Evolutionary conservation across 2,797 vertebrate species (phyloP).

Genomic region (Phylloscopus collybita): DNA sequence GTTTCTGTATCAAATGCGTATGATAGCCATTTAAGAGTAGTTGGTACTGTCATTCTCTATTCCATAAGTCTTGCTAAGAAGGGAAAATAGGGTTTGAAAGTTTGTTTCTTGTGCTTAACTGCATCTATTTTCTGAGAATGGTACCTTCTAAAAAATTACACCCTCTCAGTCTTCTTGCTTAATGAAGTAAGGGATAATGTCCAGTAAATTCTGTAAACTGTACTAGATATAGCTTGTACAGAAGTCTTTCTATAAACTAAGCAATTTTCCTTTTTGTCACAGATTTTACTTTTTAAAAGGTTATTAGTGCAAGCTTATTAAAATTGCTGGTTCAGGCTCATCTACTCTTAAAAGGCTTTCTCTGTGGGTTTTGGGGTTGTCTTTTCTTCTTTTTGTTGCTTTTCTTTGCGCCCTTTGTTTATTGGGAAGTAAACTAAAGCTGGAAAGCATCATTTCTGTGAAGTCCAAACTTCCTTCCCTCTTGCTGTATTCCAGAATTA

Average conservation of each 20-base stretch:
- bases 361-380: neutral
- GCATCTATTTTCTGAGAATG: neutral
- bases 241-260: neutral
- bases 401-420: neutral
- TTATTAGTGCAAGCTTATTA: neutral
- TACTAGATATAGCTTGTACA: neutral
- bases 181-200: neutral
- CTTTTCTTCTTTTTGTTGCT: accelerated
- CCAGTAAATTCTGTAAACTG: neutral
- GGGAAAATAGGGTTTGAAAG: neutral
- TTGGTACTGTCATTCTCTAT: neutral
- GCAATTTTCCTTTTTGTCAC: neutral
- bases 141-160: neutral
- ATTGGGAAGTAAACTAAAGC: neutral
- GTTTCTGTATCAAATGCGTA: accelerated
- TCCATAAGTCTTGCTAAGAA: neutral
- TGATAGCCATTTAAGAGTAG: neutral
- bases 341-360: neutral
- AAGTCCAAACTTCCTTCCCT: neutral
- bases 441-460: neutral
- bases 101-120: neutral
- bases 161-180: neutral
- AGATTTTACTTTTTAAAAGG: neutral
- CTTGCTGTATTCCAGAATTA: neutral
- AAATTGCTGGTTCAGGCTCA: neutral